Percentiles rank a stretch among this genome's conserved stretches.
Conservation (phyloP, 2,797 vertebrate species). For the Stomatorhinus walkeri region DNA sequence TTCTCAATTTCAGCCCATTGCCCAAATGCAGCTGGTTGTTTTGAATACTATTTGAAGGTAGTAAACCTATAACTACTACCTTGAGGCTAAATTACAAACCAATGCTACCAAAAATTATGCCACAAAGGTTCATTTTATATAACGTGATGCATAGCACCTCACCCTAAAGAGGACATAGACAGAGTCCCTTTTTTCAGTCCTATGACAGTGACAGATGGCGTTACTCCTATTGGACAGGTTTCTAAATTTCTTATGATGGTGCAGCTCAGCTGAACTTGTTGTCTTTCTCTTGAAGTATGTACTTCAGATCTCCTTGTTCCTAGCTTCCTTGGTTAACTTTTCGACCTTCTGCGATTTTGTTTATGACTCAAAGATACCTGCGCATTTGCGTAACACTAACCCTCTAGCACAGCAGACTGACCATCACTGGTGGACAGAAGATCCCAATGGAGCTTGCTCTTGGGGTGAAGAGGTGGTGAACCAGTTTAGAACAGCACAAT, state of each 20-base stretch:
- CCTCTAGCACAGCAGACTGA: neutral
- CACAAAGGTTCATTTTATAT: neutral
- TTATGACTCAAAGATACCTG: neutral
- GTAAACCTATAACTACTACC: neutral
- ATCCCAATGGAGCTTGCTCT: constrained; percentile 43
- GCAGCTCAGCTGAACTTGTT: neutral
- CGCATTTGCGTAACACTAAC: neutral
- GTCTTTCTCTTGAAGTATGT: neutral
- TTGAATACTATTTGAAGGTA: neutral
- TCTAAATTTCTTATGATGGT: neutral
- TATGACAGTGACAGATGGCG: neutral
- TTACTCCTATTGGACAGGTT: neutral
- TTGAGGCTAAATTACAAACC: neutral
- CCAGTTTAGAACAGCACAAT: constrained; percentile 55
- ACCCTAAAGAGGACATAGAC: neutral
- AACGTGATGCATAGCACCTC: neutral
- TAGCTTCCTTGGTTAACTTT: neutral
- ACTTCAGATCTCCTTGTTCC: neutral
- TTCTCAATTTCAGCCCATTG: neutral
- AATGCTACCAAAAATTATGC: neutral
- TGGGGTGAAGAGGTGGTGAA: constrained; percentile 55
- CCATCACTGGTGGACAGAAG: constrained; percentile 7
- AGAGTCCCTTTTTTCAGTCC: neutral
- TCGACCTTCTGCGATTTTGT: neutral
- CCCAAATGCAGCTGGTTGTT: neutral